Conservation (phyloP, 2,797 vertebrate genomes). For the Microcaecilia unicolor region DNA sequence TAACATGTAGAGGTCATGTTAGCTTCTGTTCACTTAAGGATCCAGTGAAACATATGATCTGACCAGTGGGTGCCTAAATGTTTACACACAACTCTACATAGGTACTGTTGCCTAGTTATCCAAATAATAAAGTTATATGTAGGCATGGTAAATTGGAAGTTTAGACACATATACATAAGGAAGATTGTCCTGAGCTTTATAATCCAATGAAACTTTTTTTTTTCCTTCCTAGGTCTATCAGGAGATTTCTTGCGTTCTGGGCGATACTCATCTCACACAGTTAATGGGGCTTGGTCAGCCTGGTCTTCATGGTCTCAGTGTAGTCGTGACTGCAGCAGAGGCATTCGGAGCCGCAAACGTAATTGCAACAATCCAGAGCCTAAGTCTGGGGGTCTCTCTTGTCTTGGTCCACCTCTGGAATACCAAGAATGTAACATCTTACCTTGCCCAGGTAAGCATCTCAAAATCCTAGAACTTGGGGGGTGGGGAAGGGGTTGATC, state of each 20-base stretch:
- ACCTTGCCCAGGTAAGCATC: constrained; percentile 81
- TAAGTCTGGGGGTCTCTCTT: constrained; percentile 79
- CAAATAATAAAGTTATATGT: no score
- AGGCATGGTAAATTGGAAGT: background rate
- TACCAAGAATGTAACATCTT: constrained; percentile 93
- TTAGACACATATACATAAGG: no score
- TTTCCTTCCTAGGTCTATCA: constrained; percentile 35
- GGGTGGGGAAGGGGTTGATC: no score
- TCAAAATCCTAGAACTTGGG: background rate
- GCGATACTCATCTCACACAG: constrained; percentile 69
- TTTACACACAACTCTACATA: no score
- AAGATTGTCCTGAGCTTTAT: no score
- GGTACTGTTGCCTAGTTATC: no score
- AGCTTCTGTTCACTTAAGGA: no score
- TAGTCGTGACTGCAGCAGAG: constrained; percentile 86
- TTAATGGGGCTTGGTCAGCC: constrained; percentile 85
- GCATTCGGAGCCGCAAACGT: constrained; percentile 83
- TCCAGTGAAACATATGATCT: no score
- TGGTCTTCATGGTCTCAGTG: constrained; percentile 92
- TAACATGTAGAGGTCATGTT: no score
- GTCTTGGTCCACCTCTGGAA: constrained; percentile 76
- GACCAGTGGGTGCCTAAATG: no score
- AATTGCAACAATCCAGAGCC: constrained; percentile 87
- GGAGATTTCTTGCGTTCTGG: constrained; percentile 83
- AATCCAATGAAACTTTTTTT: background rate